Conservation (phyloP, 2,113 vertebrate species). For the Pyxicephalus adspersus region DNA sequence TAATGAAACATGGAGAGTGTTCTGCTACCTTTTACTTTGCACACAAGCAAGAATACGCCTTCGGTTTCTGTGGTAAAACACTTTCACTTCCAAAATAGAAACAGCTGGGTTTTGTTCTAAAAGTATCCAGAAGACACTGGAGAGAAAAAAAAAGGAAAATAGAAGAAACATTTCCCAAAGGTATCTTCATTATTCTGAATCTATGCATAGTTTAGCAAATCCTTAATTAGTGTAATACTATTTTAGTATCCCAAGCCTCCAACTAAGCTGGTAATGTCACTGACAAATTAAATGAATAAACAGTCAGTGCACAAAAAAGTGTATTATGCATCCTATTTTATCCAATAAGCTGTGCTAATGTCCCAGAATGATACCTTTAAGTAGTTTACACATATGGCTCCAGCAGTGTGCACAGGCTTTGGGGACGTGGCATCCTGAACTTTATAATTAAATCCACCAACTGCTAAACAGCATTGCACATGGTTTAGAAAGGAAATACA, state of each 20-base stretch:
- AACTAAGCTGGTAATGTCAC: background rate
- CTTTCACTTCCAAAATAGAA: too few species aligned
- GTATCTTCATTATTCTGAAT: background rate
- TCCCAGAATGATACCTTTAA: constrained; percentile 29
- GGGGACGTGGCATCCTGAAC: background rate
- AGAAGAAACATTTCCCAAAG: background rate
- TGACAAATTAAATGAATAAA: background rate
- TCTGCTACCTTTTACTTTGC: too few species aligned
- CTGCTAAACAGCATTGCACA: background rate
- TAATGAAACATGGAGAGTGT: too few species aligned
- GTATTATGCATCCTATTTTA: background rate
- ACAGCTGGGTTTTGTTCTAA: too few species aligned
- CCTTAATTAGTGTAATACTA: constrained; percentile 8
- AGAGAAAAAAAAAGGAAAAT: background rate
- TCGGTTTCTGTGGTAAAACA: too few species aligned
- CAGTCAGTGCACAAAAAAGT: background rate
- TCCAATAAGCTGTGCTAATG: constrained; percentile 6
- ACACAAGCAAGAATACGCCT: too few species aligned
- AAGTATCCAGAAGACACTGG: background rate
- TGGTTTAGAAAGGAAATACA: too few species aligned
- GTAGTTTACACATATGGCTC: constrained; percentile 22
- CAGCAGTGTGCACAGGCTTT: background rate
- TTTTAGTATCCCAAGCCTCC: background rate
- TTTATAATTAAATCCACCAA: background rate
- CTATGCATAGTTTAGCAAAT: background rate